Evolutionary conservation across 2,888 invertebrate genomes (phyloP).

Genomic region (Stomorhina lunata): DNA sequence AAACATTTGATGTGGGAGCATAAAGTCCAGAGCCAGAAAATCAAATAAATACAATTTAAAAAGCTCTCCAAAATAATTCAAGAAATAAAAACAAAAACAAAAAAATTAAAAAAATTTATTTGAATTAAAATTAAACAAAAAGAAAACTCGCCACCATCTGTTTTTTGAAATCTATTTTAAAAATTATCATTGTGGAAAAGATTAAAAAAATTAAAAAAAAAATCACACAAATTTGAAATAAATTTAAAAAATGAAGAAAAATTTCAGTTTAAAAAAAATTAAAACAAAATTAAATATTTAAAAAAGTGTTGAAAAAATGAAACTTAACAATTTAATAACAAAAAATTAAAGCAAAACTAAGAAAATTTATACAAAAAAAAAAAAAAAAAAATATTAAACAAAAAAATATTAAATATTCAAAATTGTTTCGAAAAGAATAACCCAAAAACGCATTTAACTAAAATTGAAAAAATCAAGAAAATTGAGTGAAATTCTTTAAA

Average conservation of each 20-base stretch:
- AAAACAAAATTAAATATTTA: no score
- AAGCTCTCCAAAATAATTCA: no score
- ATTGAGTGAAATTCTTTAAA: slow-evolving; percentile 10
- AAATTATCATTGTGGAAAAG: slow-evolving; percentile 4
- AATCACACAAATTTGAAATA: no score
- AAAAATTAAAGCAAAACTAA: no score
- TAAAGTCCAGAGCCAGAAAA: slow-evolving; percentile 20
- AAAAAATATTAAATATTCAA: no score
- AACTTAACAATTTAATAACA: no score
- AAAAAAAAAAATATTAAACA: no score
- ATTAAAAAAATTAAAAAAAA: background rate
- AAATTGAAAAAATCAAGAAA: slow-evolving; percentile 1
- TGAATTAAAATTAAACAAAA: background rate
- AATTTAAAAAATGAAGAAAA: background rate
- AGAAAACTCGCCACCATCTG: slow-evolving; percentile 28
- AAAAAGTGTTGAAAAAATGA: no score
- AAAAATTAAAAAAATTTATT: slow-evolving; percentile 32
- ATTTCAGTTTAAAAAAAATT: no score
- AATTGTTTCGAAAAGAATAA: no score
- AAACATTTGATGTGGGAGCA: slow-evolving; percentile 10
- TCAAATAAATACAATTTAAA: background rate
- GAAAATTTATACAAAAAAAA: no score
- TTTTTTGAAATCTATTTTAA: slow-evolving; percentile 27
- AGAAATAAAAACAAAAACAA: background rate
- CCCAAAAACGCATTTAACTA: no score